These are phyloP conservation scores for Tylochromis polylepis DNA, from an alignment of 2,113 vertebrate species.

Conservation along the genomic window DNA sequence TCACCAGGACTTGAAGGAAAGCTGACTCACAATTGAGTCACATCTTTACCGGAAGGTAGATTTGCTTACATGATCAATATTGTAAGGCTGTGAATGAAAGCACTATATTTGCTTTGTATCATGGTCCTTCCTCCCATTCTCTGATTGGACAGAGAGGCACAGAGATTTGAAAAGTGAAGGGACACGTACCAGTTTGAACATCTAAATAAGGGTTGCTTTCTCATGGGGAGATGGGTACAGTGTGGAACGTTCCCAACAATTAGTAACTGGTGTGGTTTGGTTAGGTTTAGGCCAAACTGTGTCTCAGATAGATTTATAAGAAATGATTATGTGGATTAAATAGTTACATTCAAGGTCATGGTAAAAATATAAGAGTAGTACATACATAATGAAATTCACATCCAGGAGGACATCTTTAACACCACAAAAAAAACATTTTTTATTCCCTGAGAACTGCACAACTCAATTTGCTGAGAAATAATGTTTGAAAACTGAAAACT, in stretches of 20 bases:
- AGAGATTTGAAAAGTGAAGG: no score
- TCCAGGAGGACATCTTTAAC: neutral
- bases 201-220: neutral
- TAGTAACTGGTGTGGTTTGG: neutral
- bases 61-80: neutral
- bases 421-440: neutral
- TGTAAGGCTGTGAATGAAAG: neutral
- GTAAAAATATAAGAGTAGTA: neutral
- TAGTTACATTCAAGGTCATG: neutral
- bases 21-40: neutral
- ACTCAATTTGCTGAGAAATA: neutral
- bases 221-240: neutral
- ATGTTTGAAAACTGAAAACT: neutral
- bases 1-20: neutral
- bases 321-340: neutral
- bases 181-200: neutral
- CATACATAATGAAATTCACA: neutral
- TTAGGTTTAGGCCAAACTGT: neutral
- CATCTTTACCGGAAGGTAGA: neutral
- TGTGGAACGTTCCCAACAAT: neutral
- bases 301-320: rapidly evolving
- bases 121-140: rapidly evolving
- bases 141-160: neutral
- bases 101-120: rapidly evolving
- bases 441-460: neutral